Evolutionary conservation across 2,888 invertebrate genomes (phyloP).

Genomic region (Thecocarcelia acutangulata): DNA sequence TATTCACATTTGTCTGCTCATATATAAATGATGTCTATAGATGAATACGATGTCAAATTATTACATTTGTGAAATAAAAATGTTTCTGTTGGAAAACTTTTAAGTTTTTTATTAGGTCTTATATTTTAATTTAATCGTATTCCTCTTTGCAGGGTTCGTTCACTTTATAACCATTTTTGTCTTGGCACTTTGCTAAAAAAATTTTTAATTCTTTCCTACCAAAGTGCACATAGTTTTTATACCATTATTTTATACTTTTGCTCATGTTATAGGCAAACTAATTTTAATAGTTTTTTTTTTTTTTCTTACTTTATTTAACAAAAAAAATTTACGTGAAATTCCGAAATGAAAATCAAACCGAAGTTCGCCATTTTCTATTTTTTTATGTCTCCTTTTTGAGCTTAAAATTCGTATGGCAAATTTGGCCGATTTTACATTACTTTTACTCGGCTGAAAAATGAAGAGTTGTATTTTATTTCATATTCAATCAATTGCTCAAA

Average conservation of each 20-base stretch:
- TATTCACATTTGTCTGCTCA: constrained; percentile 39
- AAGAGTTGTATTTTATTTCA: constrained; percentile 15
- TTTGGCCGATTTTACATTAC: constrained; percentile 42
- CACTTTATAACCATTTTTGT: constrained; percentile 66
- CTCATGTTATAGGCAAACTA: constrained; percentile 19
- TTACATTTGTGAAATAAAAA: constrained; percentile 13
- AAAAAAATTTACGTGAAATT: constrained; percentile 72
- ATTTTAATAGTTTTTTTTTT: constrained; percentile 42
- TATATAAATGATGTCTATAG: constrained; percentile 6
- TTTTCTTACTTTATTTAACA: constrained; percentile 66
- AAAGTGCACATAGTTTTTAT: neutral
- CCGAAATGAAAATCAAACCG: constrained; percentile 74
- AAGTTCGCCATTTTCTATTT: constrained; percentile 76
- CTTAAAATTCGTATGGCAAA: constrained; percentile 50
- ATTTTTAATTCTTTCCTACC: constrained; percentile 38
- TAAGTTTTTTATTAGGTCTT: constrained; percentile 47
- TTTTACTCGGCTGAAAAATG: neutral
- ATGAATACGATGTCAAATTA: constrained; percentile 2
- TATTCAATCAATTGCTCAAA: too few relatives aligned
- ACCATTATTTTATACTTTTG: constrained; percentile 26
- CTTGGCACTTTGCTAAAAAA: constrained; percentile 57
- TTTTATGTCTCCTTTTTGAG: constrained; percentile 70
- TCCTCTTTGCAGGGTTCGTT: constrained; percentile 68
- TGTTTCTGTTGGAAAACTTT: constrained; percentile 15
- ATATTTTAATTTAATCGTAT: constrained; percentile 39